phyloP scores from a whole-genome alignment of 1,140 invertebrate species.

The Colletes latitarsis region DNA sequence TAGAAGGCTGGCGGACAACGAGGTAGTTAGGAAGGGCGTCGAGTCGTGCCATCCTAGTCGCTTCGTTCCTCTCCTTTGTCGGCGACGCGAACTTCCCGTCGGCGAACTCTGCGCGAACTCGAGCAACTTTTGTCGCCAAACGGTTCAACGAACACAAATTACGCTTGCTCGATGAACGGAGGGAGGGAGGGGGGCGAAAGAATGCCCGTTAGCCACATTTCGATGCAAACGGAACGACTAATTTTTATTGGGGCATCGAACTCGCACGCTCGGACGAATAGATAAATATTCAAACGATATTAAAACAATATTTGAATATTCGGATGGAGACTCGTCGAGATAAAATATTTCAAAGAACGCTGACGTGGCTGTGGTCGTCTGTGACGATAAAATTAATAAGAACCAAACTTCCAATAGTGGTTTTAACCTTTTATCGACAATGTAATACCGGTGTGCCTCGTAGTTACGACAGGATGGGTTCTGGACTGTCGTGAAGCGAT shows the following conservation, averaged over 20 bases:
- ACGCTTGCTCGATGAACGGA: background rate
- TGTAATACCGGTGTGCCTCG: no score
- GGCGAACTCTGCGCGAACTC: conserved; percentile 68
- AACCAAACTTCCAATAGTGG: no score
- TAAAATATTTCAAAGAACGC: no score
- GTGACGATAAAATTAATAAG: no score
- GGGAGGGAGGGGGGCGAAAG: background rate
- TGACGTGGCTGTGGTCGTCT: no score
- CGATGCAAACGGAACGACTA: background rate
- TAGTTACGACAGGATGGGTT: no score
- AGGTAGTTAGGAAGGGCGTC: conserved; percentile 57
- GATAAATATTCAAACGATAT: no score
- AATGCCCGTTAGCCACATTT: conserved; percentile 17
- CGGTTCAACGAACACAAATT: conserved; percentile 71
- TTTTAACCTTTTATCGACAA: no score
- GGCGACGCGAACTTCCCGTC: conserved; percentile 44
- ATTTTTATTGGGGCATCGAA: background rate
- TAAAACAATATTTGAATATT: no score
- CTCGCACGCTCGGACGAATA: no score
- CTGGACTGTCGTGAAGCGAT: no score
- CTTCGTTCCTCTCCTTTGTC: conserved; percentile 19
- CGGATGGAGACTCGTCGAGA: no score
- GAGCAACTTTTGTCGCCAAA: conserved; percentile 65
- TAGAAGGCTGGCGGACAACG: conserved; percentile 59
- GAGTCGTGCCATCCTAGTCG: background rate